phyloP scores from a whole-genome alignment of 2,797 vertebrate species.

The Neoniphon sammara region DNA sequence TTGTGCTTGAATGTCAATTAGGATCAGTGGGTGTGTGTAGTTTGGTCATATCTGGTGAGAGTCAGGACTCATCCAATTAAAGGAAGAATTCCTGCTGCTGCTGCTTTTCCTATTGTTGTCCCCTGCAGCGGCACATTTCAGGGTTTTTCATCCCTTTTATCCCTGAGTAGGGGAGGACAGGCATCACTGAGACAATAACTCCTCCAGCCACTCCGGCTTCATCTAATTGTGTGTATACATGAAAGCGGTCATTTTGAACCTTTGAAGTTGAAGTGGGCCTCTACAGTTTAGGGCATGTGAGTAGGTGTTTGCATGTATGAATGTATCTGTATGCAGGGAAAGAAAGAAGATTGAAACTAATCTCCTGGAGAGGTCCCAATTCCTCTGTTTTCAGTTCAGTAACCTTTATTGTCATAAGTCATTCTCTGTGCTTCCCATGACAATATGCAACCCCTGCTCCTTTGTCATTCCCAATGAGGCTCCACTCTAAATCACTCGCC shows the following conservation, averaged over 20 bases:
- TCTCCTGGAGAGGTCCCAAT: constrained; percentile 26
- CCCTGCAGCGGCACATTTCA: constrained; percentile 8
- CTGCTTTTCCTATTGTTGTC: constrained; percentile 3
- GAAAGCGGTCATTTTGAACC: neutral
- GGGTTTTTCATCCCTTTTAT: constrained; percentile 29
- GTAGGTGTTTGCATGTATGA: neutral
- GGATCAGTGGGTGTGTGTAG: constrained; percentile 1
- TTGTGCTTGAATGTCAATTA: constrained; percentile 7
- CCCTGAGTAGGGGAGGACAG: constrained; percentile 20
- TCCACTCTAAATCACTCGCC: constrained; percentile 56
- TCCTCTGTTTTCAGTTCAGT: constrained; percentile 27
- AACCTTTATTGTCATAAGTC: constrained; percentile 56
- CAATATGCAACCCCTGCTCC: constrained; percentile 54
- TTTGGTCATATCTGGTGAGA: constrained; percentile 8
- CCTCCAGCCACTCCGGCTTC: neutral
- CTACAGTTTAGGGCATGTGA: neutral
- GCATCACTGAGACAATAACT: constrained; percentile 17
- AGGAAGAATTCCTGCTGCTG: constrained; percentile 21
- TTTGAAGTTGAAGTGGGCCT: constrained; percentile 1
- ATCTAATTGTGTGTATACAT: constrained; percentile 13
- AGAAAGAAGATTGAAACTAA: constrained; percentile 23
- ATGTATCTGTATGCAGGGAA: constrained; percentile 14
- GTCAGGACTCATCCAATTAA: constrained; percentile 1
- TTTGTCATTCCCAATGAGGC: constrained; percentile 70
- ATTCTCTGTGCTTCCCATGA: constrained; percentile 59